These are phyloP conservation scores for Capreolus pygargus DNA, from an alignment of 2,113 vertebrate species.

Conservation along the genomic window DNA sequence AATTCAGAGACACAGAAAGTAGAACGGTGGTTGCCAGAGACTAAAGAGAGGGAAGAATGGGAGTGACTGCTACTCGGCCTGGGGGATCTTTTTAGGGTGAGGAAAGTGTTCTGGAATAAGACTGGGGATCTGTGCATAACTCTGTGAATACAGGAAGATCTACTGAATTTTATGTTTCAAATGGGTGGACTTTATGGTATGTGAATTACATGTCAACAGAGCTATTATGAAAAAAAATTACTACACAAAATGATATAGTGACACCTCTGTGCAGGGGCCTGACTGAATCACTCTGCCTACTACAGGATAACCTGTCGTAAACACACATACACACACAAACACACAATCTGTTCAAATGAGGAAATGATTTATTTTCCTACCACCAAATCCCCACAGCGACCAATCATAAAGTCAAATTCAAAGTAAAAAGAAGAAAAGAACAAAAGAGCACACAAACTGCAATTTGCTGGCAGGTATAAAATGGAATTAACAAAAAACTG, in stretches of 20 bases:
- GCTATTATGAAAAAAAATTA: not conserved
- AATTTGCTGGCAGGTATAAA: not conserved
- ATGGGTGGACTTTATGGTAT: not conserved
- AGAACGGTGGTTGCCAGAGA: not conserved
- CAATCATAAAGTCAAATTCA: constrained; percentile 33
- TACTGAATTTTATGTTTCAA: not conserved
- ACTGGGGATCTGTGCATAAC: not conserved
- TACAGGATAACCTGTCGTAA: not conserved
- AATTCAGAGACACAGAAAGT: not conserved
- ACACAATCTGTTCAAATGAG: constrained; percentile 5
- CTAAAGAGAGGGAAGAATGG: too few relatives aligned
- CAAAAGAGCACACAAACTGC: not conserved
- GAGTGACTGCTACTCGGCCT: not conserved
- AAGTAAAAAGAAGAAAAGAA: constrained; percentile 40
- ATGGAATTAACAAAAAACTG: not conserved
- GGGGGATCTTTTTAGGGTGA: not conserved
- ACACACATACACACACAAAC: not conserved
- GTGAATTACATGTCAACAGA: not conserved
- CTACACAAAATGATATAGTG: not conserved
- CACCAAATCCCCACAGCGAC: not conserved
- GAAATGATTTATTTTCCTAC: constrained; percentile 46
- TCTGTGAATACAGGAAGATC: not conserved
- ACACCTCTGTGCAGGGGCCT: not conserved
- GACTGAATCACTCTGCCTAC: not conserved
- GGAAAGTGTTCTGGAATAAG: not conserved